A percentile compares a stretch with the other conserved stretches of the same genome.
These are phyloP conservation scores for Tachyglossus aculeatus DNA, from an alignment of 2,797 vertebrate genomes.

Conservation along the genomic window DNA sequence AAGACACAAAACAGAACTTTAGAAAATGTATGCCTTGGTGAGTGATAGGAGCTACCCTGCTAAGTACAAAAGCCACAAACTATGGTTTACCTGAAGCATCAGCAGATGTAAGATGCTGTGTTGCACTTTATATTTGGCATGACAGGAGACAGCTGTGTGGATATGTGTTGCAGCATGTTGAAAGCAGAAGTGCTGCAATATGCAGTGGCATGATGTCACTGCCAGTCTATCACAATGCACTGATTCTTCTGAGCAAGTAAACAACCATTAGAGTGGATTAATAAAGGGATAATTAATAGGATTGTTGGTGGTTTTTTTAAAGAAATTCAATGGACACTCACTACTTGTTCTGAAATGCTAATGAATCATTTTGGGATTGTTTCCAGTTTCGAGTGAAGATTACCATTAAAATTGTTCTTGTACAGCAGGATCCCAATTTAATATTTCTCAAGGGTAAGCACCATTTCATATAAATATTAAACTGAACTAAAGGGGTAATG, in stretches of 20 bases:
- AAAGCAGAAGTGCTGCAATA: constrained; percentile 1
- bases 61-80: background rate
- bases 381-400: constrained; percentile 17
- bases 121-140: background rate
- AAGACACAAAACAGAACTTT: background rate
- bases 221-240: background rate
- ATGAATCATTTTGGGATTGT: constrained; percentile 13
- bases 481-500: background rate
- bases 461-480: background rate
- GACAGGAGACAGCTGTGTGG: background rate
- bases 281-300: constrained; percentile 10
- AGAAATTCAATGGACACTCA: constrained; percentile 2
- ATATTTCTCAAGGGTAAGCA: background rate
- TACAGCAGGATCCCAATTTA: background rate
- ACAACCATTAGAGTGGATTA: background rate
- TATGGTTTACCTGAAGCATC: background rate
- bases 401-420: background rate
- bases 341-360: constrained; percentile 47
- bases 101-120: constrained; percentile 29
- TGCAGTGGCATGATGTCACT: background rate
- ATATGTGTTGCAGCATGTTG: background rate
- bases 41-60: background rate
- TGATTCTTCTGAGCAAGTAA: constrained; percentile 10
- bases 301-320: background rate
- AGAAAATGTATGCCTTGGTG: background rate